Conservation (phyloP, 2,888 invertebrate genomes). For the Sminthurinus aureus region DNA sequence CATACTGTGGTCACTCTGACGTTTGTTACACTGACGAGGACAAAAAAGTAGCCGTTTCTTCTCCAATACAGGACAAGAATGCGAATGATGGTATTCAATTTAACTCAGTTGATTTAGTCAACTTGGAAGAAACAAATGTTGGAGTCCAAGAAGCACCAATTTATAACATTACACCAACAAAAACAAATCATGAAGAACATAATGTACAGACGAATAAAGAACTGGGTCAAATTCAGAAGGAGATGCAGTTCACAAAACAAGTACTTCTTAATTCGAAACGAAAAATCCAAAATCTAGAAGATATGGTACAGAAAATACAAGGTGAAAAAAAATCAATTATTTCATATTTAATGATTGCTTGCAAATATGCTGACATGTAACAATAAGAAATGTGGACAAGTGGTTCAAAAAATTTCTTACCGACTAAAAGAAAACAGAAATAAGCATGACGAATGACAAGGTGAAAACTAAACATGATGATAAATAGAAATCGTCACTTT, state of each 20-base stretch:
- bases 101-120: background rate
- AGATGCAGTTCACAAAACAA: background rate
- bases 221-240: conserved; percentile 6
- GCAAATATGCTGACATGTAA: too few species aligned
- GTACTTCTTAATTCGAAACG: conserved; percentile 11
- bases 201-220: background rate
- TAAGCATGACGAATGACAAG: too few species aligned
- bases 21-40: too few species aligned
- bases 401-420: too few species aligned
- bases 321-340: background rate
- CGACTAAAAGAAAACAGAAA: too few species aligned
- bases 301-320: background rate
- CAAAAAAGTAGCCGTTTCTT: too few species aligned
- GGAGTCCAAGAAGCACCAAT: background rate
- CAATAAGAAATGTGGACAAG: too few species aligned
- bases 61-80: background rate
- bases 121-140: background rate
- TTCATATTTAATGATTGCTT: too few species aligned
- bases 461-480: too few species aligned
- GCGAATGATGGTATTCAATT: background rate
- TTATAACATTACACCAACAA: background rate
- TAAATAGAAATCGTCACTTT: too few species aligned
- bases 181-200: background rate
- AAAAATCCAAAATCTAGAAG: conserved; percentile 15
- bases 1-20: background rate